Conservation (phyloP, 2,797 vertebrate species). For the Garrulus glandarius region DNA sequence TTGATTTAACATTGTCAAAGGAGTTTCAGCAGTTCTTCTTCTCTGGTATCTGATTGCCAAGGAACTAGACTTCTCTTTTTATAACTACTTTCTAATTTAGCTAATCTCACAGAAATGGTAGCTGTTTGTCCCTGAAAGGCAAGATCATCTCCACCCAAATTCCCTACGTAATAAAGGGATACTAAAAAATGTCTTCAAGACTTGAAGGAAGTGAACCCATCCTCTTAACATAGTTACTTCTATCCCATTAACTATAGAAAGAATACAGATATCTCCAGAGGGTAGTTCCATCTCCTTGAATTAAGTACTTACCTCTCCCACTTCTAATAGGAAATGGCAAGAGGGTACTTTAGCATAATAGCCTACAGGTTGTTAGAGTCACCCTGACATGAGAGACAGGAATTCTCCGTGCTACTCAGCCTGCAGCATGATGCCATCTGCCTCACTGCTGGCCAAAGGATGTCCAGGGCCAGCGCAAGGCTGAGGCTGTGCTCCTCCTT, state of each 20-base stretch:
- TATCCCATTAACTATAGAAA: not conserved
- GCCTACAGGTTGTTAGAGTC: not conserved
- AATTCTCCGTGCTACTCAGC: accelerated
- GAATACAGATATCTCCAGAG: not conserved
- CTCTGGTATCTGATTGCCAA: not conserved
- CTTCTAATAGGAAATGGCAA: not conserved
- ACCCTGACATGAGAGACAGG: not conserved
- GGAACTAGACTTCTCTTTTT: not conserved
- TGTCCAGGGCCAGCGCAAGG: not conserved
- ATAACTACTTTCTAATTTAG: not conserved
- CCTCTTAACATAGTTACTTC: not conserved
- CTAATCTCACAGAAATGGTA: not conserved
- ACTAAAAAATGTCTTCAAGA: not conserved
- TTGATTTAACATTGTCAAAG: not conserved
- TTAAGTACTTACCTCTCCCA: not conserved
- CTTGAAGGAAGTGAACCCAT: not conserved
- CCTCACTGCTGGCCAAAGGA: not conserved
- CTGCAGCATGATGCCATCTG: not conserved
- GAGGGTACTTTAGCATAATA: not conserved
- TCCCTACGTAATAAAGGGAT: not conserved
- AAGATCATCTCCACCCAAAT: not conserved
- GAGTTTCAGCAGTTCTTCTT: not conserved
- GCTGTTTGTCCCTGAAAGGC: not conserved
- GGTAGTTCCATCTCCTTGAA: conserved; percentile 5
- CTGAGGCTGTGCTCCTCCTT: not conserved